Evolutionary conservation across 2,888 invertebrate genomes (phyloP), one percentile per base, ranked within the genome.

Genomic region (Acrobasis suavella): DNA sequence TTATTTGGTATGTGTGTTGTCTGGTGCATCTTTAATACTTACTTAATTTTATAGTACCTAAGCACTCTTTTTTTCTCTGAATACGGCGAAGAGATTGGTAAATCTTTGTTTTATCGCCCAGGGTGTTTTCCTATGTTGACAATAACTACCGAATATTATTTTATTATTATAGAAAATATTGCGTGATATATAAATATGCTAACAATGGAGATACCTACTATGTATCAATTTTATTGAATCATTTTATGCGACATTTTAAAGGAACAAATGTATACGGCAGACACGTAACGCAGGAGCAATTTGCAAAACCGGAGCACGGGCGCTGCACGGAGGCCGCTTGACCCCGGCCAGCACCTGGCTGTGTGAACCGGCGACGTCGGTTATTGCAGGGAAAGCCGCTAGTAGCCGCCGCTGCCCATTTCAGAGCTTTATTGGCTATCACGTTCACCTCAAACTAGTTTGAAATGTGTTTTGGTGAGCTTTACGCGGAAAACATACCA

Each of bases 351-450:
- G 72, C 75, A 75, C 75, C 77, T 75, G 75, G 74, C 72, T 77
- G 79, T 84, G 82, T 82, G 85, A 85, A 81, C 83, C 74, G 69
- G 56, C 77, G 72, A 71, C 75, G 32, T 32, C 32, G 32, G 76
- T 82, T 80, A 84, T 79, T 81, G 82, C 81, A 85, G 86, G 84
- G 89, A 90, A 91, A 88, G 86, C 81, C 81, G 68, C 32, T 81
- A 75, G 87, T 85, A 85, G 88, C 82, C 79, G 80, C 72, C 77
- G 77, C 78, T 77, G 82, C 80, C 87, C 88, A 87, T 89, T 89
- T 82, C 76, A 76, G 78, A 77, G 81, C 83, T 83, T 91, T 91
- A 91, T 89, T 87, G 85, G 82, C 89, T 87, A 88, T 89, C 87
- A 88, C 72, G 82, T 80, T 79, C 78, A 82, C 83, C 81, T 83